These are phyloP conservation scores for Ptiloglossa arizonensis DNA, from an alignment of 1,140 invertebrate species.

Conservation along the genomic window DNA sequence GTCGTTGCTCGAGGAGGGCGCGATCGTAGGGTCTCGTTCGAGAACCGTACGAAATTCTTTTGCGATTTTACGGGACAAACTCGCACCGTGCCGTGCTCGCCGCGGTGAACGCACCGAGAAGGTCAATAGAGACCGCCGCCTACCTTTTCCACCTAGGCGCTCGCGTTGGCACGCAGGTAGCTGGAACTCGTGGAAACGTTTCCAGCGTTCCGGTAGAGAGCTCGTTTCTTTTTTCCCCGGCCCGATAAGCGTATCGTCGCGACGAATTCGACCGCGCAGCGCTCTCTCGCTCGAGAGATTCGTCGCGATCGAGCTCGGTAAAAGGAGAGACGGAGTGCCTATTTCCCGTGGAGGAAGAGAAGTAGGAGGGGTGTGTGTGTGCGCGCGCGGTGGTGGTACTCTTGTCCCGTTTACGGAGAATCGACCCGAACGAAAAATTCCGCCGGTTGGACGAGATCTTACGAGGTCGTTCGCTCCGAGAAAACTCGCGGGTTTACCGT, in stretches of 20 bases:
- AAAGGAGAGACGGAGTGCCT: too few species aligned
- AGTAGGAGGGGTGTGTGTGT: too few species aligned
- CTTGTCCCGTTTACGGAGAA: constrained; percentile 9
- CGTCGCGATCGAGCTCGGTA: too few species aligned
- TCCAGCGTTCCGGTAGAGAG: constrained; percentile 34
- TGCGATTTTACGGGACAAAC: constrained; percentile 34
- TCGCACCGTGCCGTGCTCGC: constrained; percentile 28
- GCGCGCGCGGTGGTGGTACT: too few species aligned
- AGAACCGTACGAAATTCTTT: not conserved
- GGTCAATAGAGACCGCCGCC: constrained; percentile 40
- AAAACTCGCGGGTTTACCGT: not conserved
- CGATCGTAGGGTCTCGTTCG: too few species aligned
- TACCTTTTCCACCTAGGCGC: constrained; percentile 12
- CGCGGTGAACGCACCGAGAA: constrained; percentile 34
- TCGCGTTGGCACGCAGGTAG: constrained; percentile 16
- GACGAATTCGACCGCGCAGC: constrained; percentile 7
- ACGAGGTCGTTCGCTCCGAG: constrained; percentile 41
- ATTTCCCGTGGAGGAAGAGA: too few species aligned
- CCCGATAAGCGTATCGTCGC: constrained; percentile 30
- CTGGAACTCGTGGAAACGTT: constrained; percentile 44
- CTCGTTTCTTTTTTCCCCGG: constrained; percentile 20
- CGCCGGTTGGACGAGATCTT: constrained; percentile 42
- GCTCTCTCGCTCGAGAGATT: not conserved
- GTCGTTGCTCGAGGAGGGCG: too few species aligned
- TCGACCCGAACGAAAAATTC: constrained; percentile 33